phyloP scores from a whole-genome alignment of 2,888 invertebrate species.

The Oxystoma pomonae region DNA sequence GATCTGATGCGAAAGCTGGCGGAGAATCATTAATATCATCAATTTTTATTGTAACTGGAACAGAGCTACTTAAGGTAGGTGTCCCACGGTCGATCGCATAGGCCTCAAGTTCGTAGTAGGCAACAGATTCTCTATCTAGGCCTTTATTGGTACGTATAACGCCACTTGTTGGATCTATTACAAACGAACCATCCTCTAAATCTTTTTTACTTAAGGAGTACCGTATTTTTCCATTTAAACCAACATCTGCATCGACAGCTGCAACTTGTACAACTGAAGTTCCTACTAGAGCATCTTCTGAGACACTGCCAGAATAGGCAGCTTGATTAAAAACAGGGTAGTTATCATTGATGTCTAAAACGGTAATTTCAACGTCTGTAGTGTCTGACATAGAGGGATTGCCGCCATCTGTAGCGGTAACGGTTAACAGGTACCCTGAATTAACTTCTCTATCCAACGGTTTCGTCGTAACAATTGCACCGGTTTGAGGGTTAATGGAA shows the following conservation, averaged over 20 bases:
- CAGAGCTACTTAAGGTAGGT: slow-evolving; percentile 48
- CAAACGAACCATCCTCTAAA: slow-evolving; percentile 83
- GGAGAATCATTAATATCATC: slow-evolving; percentile 90
- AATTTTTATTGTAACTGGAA: slow-evolving; percentile 74
- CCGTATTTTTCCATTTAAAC: slow-evolving; percentile 81
- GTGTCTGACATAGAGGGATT: slow-evolving; percentile 87
- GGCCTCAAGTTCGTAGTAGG: slow-evolving; percentile 80
- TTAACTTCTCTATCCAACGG: slow-evolving; percentile 80
- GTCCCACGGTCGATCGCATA: slow-evolving; percentile 85
- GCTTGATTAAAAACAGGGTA: slow-evolving; percentile 81
- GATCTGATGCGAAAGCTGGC: slow-evolving; percentile 78
- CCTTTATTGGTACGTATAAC: slow-evolving; percentile 85
- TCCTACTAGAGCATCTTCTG: slow-evolving; percentile 84
- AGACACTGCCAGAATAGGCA: slow-evolving; percentile 75
- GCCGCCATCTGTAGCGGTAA: slow-evolving; percentile 92
- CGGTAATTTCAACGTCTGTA: slow-evolving; percentile 91
- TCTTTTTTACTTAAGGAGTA: slow-evolving; percentile 72
- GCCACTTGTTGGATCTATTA: slow-evolving; percentile 88
- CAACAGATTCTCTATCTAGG: slow-evolving; percentile 86
- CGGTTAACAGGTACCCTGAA: slow-evolving; percentile 80
- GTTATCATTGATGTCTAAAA: slow-evolving; percentile 96
- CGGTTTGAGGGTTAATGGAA: slow-evolving; percentile 86
- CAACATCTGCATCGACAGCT: slow-evolving; percentile 81
- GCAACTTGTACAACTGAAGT: slow-evolving; percentile 40
- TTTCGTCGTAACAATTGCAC: slow-evolving; percentile 85